phyloP scores from a whole-genome alignment of 2,797 vertebrate species.

The Aeoliscus strigatus region DNA sequence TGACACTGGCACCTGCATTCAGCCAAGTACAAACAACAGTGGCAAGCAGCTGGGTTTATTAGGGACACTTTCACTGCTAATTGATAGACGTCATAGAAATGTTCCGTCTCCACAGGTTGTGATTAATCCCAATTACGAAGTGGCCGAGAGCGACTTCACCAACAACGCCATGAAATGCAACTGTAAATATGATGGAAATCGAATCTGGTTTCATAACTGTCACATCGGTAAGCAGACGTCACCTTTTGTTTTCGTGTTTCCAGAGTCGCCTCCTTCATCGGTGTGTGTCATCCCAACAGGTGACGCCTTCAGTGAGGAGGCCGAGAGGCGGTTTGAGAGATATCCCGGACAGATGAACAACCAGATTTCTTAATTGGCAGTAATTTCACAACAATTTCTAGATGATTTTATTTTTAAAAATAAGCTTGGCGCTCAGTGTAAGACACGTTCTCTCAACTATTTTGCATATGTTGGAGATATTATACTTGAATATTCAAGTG shows the following conservation, averaged over 20 bases:
- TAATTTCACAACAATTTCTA: too few relatives aligned
- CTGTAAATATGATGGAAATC: constrained; percentile 96
- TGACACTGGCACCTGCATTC: too few relatives aligned
- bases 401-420: too few relatives aligned
- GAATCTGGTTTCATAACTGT: constrained; percentile 97
- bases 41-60: too few relatives aligned
- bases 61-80: too few relatives aligned
- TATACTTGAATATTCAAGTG: constrained; percentile 71
- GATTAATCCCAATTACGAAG: constrained; percentile 93
- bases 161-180: constrained; percentile 99
- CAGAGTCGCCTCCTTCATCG: too few relatives aligned
- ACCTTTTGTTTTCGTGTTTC: too few relatives aligned
- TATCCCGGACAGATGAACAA: constrained; percentile 96
- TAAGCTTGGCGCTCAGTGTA: too few relatives aligned
- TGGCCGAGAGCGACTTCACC: constrained; percentile 96
- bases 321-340: constrained; percentile 88
- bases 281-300: constrained; percentile 63
- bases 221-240: constrained; percentile 80
- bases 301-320: constrained; percentile 92
- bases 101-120: constrained; percentile 75
- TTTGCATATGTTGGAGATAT: constrained; percentile 29
- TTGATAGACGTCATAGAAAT: too few relatives aligned
- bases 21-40: too few relatives aligned
- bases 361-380: constrained; percentile 76
- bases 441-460: too few relatives aligned